Percentiles rank a stretch among this genome's conserved stretches.
phyloP scores from a whole-genome alignment of 2,113 vertebrate species.

The Craseonycteris thonglongyai region DNA sequence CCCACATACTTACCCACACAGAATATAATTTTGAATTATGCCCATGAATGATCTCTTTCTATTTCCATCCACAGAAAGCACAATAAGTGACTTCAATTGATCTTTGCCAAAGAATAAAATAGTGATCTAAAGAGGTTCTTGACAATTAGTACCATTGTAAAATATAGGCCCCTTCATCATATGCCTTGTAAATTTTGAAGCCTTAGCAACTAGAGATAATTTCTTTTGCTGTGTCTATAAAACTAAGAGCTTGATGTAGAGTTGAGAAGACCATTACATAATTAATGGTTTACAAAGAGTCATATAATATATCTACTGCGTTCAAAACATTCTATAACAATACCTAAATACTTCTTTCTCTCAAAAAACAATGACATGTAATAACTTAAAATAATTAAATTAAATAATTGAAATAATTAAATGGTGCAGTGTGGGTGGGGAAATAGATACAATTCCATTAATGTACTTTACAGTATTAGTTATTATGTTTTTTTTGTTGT shows the following conservation, averaged over 20 bases:
- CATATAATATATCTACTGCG: constrained; percentile 17
- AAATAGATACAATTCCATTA: neutral
- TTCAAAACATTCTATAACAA: constrained; percentile 47
- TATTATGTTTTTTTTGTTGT: neutral
- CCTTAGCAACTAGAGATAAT: constrained; percentile 61
- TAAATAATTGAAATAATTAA: too few relatives aligned
- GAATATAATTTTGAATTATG: constrained; percentile 70
- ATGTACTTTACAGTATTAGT: neutral
- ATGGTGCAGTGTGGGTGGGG: neutral
- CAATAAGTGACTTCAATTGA: constrained; percentile 66
- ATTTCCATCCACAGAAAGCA: constrained; percentile 52
- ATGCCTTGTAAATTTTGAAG: constrained; percentile 63
- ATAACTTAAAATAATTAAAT: constrained; percentile 55
- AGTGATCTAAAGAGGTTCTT: constrained; percentile 68
- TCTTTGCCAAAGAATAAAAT: constrained; percentile 60
- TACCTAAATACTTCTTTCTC: constrained; percentile 60
- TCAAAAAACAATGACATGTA: constrained; percentile 2
- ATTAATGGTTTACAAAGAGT: constrained; percentile 63
- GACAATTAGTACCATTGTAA: constrained; percentile 73
- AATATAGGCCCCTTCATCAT: constrained; percentile 68
- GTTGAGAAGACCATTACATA: constrained; percentile 41
- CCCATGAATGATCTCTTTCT: constrained; percentile 48
- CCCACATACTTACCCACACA: constrained; percentile 61
- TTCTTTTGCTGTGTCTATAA: constrained; percentile 48
- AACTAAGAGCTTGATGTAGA: constrained; percentile 59